Conservation (phyloP, 1,140 invertebrate species). For the Trichomalopsis sarcophagae region DNA sequence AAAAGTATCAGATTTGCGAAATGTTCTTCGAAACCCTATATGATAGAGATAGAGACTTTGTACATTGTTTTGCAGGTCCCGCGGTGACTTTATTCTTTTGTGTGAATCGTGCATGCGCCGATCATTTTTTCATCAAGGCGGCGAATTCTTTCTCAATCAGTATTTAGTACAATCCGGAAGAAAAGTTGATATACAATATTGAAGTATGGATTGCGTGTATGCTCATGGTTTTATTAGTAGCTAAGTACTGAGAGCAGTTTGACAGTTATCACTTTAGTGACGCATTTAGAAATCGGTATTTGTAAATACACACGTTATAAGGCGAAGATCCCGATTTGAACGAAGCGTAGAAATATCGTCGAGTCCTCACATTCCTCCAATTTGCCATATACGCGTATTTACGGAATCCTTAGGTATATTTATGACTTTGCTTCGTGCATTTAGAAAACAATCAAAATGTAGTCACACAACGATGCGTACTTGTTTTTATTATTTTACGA, state of each 20-base stretch:
- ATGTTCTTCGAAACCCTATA: not conserved
- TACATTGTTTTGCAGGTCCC: not conserved
- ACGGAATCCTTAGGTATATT: not conserved
- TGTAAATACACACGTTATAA: slow-evolving; percentile 33
- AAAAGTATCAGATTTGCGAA: not conserved
- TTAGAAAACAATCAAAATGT: slow-evolving; percentile 62
- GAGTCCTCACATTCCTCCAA: slow-evolving; percentile 8
- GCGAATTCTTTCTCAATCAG: not conserved
- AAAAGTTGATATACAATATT: slow-evolving; percentile 50
- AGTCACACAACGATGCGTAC: slow-evolving; percentile 53
- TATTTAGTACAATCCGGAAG: slow-evolving; percentile 18
- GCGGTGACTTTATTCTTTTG: not conserved
- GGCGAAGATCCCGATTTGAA: not conserved
- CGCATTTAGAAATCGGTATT: not conserved
- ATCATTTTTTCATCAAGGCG: not conserved
- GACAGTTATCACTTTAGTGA: not conserved
- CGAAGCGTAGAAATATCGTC: not conserved
- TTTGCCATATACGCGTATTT: not conserved
- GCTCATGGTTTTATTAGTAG: slow-evolving; percentile 42
- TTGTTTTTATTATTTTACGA: slow-evolving; percentile 53
- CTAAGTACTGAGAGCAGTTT: not conserved
- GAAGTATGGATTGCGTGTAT: slow-evolving; percentile 52
- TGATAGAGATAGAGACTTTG: not conserved
- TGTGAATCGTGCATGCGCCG: not conserved
- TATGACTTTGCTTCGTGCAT: slow-evolving; percentile 39